Base-by-base conservation (phyloP, 92 coral and sea anemone species). In the Montipora capitata region DNA sequence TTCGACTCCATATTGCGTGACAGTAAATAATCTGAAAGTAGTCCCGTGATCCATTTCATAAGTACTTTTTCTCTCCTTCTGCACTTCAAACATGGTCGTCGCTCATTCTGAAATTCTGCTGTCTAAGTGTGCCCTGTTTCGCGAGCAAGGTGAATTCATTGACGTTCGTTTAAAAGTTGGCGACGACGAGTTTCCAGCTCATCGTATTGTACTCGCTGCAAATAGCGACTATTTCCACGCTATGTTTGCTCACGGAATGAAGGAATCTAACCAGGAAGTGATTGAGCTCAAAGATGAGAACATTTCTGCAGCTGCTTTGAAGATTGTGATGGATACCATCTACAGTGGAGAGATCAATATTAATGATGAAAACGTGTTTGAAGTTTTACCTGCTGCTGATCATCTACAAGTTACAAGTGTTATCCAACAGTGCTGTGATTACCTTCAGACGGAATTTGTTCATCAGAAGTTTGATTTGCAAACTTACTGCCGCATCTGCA, bases 161-260 rank as follows among this genome's bases (percentile, higher is more conserved):
- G 95, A 94, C 71, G 95, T 95, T 14, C 69, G 79, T 38, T 72
- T 95, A 38, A 90, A 93, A 82, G 94, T 90, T 41, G 86, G 91
- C 7, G 85, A 86, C 5, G 96, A 90, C 14, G 18, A 81, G 18
- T 81, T 93, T 52, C 81, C 93, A 38, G 94, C 82, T 45, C 95
- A 93, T 81, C 93, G 93, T 4, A 85, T 81, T 12, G 93, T 89
- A 44, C 90, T 93, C 15, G 93, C 95, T 74, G 95, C 95, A 43
- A 80, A 80, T 41, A 84, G 94, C 57, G 91, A 92, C 75, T 93
- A 93, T 93, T 91, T 93, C 82, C 87, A 81, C 72, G 93, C 93
- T 38, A 93, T 93, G 95, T 93, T 93, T 18, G 85, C 89, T 0
- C 70, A 63, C 16, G 81, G 78, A 40, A 92, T 77, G 59, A 79